Evolutionary conservation across 2,113 vertebrate species (phyloP).

Genomic region (Albula glossodonta): DNA sequence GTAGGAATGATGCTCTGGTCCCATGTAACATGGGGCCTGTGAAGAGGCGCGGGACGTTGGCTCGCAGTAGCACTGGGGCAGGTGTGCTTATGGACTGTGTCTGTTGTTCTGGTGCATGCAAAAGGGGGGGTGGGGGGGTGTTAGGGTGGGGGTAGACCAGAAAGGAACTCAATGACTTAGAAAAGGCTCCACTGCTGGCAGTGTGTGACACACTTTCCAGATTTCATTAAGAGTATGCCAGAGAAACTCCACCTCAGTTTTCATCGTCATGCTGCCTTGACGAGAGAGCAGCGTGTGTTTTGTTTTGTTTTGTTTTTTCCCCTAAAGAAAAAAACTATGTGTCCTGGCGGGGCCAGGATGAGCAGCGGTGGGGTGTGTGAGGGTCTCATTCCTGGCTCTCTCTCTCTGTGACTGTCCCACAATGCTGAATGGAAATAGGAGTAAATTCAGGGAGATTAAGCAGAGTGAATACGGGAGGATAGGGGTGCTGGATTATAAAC

Average conservation of each 20-base stretch:
- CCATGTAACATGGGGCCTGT: not conserved
- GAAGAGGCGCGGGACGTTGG: not conserved
- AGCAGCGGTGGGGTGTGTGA: not conserved
- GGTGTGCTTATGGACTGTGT: slow-evolving; percentile 45
- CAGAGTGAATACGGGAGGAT: slow-evolving; percentile 51
- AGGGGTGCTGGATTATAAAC: slow-evolving; percentile 54
- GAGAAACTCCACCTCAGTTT: not conserved
- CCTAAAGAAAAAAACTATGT: not conserved
- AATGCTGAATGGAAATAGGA: slow-evolving; percentile 30
- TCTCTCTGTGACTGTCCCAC: not conserved
- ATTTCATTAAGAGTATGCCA: not conserved
- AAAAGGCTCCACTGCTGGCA: not conserved
- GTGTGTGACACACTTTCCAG: not conserved
- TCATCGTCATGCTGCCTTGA: not conserved
- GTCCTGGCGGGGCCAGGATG: not conserved
- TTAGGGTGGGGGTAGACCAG: not conserved
- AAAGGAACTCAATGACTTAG: not conserved
- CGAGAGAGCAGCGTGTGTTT: not conserved
- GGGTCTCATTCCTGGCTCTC: not conserved
- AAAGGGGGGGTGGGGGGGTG: not conserved
- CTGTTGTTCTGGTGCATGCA: slow-evolving; percentile 11
- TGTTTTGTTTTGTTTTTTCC: slow-evolving; percentile 26
- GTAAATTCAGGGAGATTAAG: slow-evolving; percentile 59
- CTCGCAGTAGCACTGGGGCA: slow-evolving; percentile 48
- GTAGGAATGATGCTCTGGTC: slow-evolving; percentile 23